phyloP scores from a whole-genome alignment of 2,888 invertebrate genomes.

The Pelosia muscerda region DNA sequence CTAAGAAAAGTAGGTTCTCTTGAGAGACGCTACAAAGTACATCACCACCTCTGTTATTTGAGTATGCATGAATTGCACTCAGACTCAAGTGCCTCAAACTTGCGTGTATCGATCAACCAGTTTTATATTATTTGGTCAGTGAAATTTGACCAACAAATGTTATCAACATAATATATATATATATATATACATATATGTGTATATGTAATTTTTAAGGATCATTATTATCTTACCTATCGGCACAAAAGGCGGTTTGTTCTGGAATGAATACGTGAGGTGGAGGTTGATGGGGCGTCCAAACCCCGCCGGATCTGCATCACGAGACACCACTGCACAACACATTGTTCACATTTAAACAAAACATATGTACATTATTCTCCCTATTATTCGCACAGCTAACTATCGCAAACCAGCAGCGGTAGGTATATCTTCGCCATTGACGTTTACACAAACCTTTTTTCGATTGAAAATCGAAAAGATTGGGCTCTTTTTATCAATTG shows the following conservation, averaged over 20 bases:
- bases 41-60: too few relatives aligned
- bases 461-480: background rate
- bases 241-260: conserved; percentile 91
- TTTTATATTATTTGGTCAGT: too few relatives aligned
- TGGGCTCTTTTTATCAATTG: background rate
- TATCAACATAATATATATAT: too few relatives aligned
- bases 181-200: too few relatives aligned
- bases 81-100: too few relatives aligned
- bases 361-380: conserved; percentile 17
- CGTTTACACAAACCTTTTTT: background rate
- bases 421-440: conserved; percentile 32
- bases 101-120: too few relatives aligned
- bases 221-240: conserved; percentile 87
- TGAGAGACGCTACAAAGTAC: too few relatives aligned
- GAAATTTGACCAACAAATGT: too few relatives aligned
- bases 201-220: too few relatives aligned
- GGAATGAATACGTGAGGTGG: conserved; percentile 95
- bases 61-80: too few relatives aligned
- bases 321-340: conserved; percentile 88
- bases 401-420: conserved; percentile 31
- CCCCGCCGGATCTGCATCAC: conserved; percentile 90
- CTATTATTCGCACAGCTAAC: conserved; percentile 34
- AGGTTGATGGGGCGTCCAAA: conserved; percentile 95
- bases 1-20: too few relatives aligned
- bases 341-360: conserved; percentile 33